Evolutionary conservation across 2,888 invertebrate genomes (phyloP), one percentile per base, ranked within the genome.

Genomic region (Apantesis nais): DNA sequence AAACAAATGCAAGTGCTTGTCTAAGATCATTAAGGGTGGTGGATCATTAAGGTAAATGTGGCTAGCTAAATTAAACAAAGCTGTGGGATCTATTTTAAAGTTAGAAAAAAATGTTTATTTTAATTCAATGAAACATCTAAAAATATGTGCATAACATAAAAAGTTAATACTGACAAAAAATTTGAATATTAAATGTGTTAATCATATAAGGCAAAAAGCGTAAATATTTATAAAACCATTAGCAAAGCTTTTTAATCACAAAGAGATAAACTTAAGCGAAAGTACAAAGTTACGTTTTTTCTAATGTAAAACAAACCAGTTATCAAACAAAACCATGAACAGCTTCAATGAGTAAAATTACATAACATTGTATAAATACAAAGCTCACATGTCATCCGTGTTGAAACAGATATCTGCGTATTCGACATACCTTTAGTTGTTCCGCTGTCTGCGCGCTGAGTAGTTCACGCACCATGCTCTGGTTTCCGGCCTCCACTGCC

Each of bases 401-500:
- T 68, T 69, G 48, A 29, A 58, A 52, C 61, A 55, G 29, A 44
- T n/a, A 73, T 66, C 68, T 70, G 68, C 39, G 39, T n/a, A n/a
- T n/a, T 48, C 63, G 70, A 77, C 89, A 84, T 90, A 96, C 96
- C 96, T 97, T 97, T 63, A 99, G 96, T 95, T 99, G 99, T 86
- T 98, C 98, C 67, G 97, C 97, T 67, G 98, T 97, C 93, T 98
- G 97, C 84, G 97, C 97, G 85, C 97, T 96, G 79, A 99, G 96
- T 69, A 99, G 96, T 93, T 99, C 99, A 80, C 98, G 97, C 89
- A 98, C 98, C 96, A 99, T 99, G 79, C 98, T 98, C 93, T 98
- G 97, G 95, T 99, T 99, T 69, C 99, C 99, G 41, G 98, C 98
- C 93, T 99, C 99, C 84, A 99, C 98, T 70, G 99, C 99, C 91